Evolutionary conservation across 2,797 vertebrate species (phyloP).

Genomic region (Erithacus rubecula): DNA sequence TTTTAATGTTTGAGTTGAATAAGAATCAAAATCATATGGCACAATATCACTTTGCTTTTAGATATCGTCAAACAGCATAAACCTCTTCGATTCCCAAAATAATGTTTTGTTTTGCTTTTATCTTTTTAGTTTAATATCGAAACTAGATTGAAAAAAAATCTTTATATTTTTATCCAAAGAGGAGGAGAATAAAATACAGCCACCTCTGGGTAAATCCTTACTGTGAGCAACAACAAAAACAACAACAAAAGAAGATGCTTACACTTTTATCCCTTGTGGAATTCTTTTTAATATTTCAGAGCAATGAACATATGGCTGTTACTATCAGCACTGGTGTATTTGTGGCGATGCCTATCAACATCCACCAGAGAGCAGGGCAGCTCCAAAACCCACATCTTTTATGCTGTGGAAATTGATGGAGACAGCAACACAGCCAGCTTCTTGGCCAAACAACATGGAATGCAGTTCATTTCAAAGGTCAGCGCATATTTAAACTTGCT

Average conservation of each 20-base stretch:
- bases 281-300: slow-evolving; percentile 67
- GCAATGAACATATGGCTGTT: slow-evolving; percentile 66
- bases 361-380: slow-evolving; percentile 94
- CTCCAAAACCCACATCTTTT: slow-evolving; percentile 84
- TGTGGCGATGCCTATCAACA: slow-evolving; percentile 80
- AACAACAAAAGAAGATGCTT: not conserved
- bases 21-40: not conserved
- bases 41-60: not conserved
- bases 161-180: not conserved
- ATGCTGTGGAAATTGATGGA: slow-evolving; percentile 80
- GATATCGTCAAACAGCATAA: not conserved
- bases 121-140: not conserved
- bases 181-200: not conserved
- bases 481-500: slow-evolving; percentile 87
- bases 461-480: slow-evolving; percentile 92
- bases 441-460: slow-evolving; percentile 82
- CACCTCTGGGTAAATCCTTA: slow-evolving; percentile 10
- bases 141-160: not conserved
- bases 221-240: not conserved
- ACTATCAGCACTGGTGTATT: slow-evolving; percentile 61
- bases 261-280: slow-evolving; percentile 40
- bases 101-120: not conserved
- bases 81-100: not conserved
- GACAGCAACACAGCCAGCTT: slow-evolving; percentile 80
- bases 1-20: not conserved